Conservation (phyloP, 2,888 invertebrate species). For the Orthosia incerta region DNA sequence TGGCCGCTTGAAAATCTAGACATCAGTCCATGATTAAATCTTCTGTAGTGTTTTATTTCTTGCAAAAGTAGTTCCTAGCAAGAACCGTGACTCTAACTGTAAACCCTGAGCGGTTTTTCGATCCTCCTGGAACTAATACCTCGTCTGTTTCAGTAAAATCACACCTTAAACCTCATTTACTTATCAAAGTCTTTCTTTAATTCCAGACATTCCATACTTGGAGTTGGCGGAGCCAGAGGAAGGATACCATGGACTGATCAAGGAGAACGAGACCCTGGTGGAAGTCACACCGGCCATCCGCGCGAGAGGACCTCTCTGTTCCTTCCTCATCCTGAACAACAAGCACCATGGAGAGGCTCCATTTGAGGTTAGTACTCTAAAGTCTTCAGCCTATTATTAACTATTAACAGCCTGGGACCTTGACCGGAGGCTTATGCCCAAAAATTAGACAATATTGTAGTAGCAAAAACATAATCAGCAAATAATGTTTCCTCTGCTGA, state of each 20-base stretch:
- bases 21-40: background rate
- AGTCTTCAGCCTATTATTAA: background rate
- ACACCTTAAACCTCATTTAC: background rate
- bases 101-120: no score
- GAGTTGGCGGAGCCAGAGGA: constrained; percentile 95
- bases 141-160: background rate
- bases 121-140: no score
- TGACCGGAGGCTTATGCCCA: no score
- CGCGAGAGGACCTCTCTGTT: constrained; percentile 96
- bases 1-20: background rate
- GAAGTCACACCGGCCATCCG: constrained; percentile 98
- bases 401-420: no score
- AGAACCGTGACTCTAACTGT: background rate
- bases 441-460: no score
- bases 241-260: constrained; percentile 97
- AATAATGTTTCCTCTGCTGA: no score
- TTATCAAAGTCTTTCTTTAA: constrained; percentile 31
- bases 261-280: constrained; percentile 97
- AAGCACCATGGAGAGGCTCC: constrained; percentile 98
- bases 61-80: background rate
- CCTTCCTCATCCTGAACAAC: constrained; percentile 97
- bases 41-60: background rate
- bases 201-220: constrained; percentile 92
- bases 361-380: constrained; percentile 92
- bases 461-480: background rate